phyloP scores from a whole-genome alignment of 2,888 invertebrate species.

The Nezara viridula region DNA sequence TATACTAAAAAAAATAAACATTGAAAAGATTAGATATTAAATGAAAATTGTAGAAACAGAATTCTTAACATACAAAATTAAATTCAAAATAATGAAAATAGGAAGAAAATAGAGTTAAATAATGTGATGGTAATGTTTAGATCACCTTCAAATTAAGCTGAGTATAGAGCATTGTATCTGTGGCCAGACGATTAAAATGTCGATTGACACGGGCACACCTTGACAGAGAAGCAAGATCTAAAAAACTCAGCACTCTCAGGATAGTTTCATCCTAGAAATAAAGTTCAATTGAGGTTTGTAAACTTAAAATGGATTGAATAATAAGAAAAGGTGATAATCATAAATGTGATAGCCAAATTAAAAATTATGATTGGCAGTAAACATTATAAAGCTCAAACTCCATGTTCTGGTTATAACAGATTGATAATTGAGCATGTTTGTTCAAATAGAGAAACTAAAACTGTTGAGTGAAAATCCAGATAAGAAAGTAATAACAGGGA shows the following conservation, averaged over 20 bases:
- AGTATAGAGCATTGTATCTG: slow-evolving; percentile 82
- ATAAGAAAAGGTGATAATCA: background rate
- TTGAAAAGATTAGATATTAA: too few species aligned
- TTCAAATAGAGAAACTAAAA: background rate
- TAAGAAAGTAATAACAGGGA: background rate
- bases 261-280: slow-evolving; percentile 84
- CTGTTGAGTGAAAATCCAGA: background rate
- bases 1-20: too few species aligned
- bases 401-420: background rate
- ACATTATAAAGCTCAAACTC: background rate
- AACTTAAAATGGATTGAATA: background rate
- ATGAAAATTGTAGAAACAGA: too few species aligned
- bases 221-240: slow-evolving; percentile 85
- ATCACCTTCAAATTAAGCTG: slow-evolving; percentile 81
- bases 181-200: slow-evolving; percentile 79
- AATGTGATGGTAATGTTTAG: background rate
- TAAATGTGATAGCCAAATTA: background rate
- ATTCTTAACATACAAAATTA: background rate
- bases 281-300: slow-evolving; percentile 33
- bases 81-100: background rate
- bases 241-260: slow-evolving; percentile 72
- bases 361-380: background rate
- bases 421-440: background rate
- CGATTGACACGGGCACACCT: slow-evolving; percentile 82
- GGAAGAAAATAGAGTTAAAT: background rate